Evolutionary conservation across 2,797 vertebrate genomes (phyloP), one percentile per base, ranked within the genome.

Genomic region (Poecilia wingei): DNA sequence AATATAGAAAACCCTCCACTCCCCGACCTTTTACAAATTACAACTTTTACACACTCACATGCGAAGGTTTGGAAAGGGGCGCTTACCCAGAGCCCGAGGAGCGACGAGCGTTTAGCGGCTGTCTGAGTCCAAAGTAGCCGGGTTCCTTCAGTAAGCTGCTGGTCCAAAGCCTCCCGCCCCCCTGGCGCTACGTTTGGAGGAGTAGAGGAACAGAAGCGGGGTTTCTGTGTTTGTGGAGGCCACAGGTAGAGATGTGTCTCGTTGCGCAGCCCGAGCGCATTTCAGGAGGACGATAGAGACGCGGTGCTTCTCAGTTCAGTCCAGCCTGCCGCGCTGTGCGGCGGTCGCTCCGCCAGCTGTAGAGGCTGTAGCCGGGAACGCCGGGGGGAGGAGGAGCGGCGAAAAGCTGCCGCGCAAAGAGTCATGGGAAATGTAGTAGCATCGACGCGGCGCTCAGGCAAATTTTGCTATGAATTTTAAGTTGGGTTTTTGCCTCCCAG

Each of bases 391-490:
- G 90, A 85, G 91, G 90, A 86, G 89, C 46, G 82, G 45, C 75
- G 4, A 76, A 71, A 84, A 83, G 84, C 75, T 41, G 82, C 69
- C 16, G 73, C 85, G 92, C 93, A 41, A 6, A 20, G 94, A 22
- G 3, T 91, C 76, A 47, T 75, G 95, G 96, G 95, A 93, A 68
- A 76, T 92, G 92, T 64, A 95, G 95, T 95, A 64, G 28, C 14
- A 18, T 25, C 2, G 12, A 20, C 0, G 7, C 33, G 16, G 61
- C 31, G 14, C 14, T 61, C 59, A 33, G 28, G 33, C 31, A 3
- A 2, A 2, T 20, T 61, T 7, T 33, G 5, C 14, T 61, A 16
- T 39, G 6, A 39, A 18, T 39, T 66, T 12, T 68, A 25, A 1
- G 25, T 66, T 4, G 33, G 64, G 8, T 22, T 66, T 9, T 41